Conservation (phyloP, 2,888 invertebrate genomes). For the Electrophaes corylata region DNA sequence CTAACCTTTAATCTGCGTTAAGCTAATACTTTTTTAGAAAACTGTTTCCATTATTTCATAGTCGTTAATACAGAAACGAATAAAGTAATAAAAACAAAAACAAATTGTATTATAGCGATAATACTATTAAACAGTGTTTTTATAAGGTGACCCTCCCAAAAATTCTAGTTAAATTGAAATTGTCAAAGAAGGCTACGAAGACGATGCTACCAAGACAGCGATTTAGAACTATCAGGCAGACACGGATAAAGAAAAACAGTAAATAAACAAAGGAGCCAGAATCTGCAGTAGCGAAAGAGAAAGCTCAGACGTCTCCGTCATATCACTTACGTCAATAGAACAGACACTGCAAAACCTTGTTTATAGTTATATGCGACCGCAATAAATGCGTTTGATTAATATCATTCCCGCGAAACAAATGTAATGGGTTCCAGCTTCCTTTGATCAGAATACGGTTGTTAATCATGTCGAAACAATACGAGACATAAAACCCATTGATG, state of each 20-base stretch:
- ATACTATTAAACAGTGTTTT: too few relatives aligned
- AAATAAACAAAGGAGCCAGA: not conserved
- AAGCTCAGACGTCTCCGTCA: not conserved
- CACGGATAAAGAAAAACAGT: not conserved
- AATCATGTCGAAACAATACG: constrained; percentile 65
- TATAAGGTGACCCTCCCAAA: too few relatives aligned
- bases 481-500: constrained; percentile 51
- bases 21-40: constrained; percentile 26
- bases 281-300: not conserved
- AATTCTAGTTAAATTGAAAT: too few relatives aligned
- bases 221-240: not conserved
- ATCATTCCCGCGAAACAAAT: constrained; percentile 75
- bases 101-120: too few relatives aligned
- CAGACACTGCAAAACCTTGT: constrained; percentile 2
- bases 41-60: constrained; percentile 1
- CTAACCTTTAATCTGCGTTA: constrained; percentile 70
- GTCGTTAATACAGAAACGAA: not conserved
- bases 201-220: too few relatives aligned
- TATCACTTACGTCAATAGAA: not conserved
- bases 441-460: constrained; percentile 70
- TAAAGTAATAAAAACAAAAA: too few relatives aligned
- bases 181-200: too few relatives aligned
- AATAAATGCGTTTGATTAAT: constrained; percentile 81
- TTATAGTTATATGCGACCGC: constrained; percentile 60
- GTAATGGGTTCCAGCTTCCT: constrained; percentile 62